Conservation (phyloP, 2,888 invertebrate species). For the Drosophila mettleri region DNA sequence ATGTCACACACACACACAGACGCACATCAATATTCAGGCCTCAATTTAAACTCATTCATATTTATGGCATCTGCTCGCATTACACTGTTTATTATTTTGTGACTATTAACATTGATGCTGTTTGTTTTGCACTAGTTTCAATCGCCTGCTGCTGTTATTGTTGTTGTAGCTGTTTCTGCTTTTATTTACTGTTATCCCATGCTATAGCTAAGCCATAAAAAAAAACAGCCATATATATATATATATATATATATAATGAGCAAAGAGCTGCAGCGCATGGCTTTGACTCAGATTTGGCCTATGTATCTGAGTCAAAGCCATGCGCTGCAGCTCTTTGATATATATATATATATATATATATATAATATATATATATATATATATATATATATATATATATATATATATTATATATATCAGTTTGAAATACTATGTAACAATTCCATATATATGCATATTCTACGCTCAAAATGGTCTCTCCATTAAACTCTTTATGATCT, state of each 20-base stretch:
- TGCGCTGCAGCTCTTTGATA: too few species aligned
- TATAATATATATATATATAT: too few species aligned
- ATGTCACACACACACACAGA: constrained; percentile 11
- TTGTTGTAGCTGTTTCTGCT: not conserved
- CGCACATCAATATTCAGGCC: constrained; percentile 44
- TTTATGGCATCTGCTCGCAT: constrained; percentile 41
- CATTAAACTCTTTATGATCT: too few species aligned
- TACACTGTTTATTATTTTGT: constrained; percentile 40
- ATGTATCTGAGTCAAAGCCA: too few species aligned
- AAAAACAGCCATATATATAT: too few species aligned
- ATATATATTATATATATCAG: too few species aligned
- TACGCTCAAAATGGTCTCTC: too few species aligned
- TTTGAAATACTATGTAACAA: too few species aligned
- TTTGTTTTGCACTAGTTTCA: constrained; percentile 8
- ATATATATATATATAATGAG: too few species aligned
- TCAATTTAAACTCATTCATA: constrained; percentile 48
- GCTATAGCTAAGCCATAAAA: constrained; percentile 25
- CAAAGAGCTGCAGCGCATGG: not conserved
- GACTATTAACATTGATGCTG: constrained; percentile 13
- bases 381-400: too few species aligned
- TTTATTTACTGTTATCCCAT: constrained; percentile 1
- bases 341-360: not conserved
- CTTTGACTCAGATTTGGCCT: too few species aligned
- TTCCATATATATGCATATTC: too few species aligned
- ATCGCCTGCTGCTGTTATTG: constrained; percentile 6